Evolutionary conservation across 2,888 invertebrate species (phyloP).

Genomic region (Thereva nobilitata): DNA sequence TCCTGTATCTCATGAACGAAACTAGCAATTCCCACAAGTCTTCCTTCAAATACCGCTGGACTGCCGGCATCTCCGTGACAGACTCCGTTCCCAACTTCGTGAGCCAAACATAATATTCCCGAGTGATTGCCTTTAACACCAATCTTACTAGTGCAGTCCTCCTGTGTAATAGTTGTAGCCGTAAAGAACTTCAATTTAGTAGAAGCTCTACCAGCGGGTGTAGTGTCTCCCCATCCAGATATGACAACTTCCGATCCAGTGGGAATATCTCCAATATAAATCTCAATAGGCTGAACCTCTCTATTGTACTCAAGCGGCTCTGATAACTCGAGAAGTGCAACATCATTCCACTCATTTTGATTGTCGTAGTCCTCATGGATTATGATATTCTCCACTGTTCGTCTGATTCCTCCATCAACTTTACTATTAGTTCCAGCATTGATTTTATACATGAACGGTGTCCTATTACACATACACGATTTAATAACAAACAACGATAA

Average conservation of each 20-base stretch:
- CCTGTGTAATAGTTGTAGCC: conserved; percentile 44
- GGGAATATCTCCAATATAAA: conserved; percentile 20
- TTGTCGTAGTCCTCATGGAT: too few relatives aligned
- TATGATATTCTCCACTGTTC: too few relatives aligned
- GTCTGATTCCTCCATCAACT: too few relatives aligned
- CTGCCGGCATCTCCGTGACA: conserved; percentile 56
- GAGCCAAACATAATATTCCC: conserved; percentile 50
- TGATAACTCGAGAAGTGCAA: too few relatives aligned
- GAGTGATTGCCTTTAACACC: conserved; percentile 31
- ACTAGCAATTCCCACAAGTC: conserved; percentile 51
- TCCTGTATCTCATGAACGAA: conserved; percentile 44
- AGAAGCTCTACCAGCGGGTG: conserved; percentile 14
- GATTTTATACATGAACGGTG: too few relatives aligned
- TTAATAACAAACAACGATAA: too few relatives aligned
- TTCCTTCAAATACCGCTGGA: conserved; percentile 49
- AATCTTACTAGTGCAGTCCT: conserved; percentile 39
- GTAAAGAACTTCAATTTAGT: conserved; percentile 35
- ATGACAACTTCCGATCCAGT: conserved; percentile 18
- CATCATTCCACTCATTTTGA: too few relatives aligned
- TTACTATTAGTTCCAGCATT: too few relatives aligned
- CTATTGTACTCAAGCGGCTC: too few relatives aligned
- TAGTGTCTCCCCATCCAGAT: conserved; percentile 36
- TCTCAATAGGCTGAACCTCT: conserved; percentile 14
- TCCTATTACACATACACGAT: too few relatives aligned
- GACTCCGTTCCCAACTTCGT: conserved; percentile 47